Evolutionary conservation across 1,140 invertebrate species (phyloP).

Genomic region (Pseudomyrmex flavicornis): DNA sequence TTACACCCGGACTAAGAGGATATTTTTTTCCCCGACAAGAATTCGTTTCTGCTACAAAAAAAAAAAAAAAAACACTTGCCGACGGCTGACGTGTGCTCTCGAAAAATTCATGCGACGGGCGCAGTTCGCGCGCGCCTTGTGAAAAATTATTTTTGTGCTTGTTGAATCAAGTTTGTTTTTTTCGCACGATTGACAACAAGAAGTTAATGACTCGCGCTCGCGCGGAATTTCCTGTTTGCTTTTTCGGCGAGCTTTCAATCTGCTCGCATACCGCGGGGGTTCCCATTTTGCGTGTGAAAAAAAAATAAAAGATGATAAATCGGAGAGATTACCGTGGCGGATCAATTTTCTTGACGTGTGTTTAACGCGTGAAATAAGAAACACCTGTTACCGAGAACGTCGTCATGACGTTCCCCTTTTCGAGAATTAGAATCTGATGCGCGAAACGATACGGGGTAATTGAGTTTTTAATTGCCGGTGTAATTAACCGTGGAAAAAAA

Average conservation of each 20-base stretch:
- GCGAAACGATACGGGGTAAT: no score
- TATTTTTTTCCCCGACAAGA: no score
- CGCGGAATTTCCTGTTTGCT: not conserved
- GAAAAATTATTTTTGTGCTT: constrained; percentile 27
- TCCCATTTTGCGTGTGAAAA: no score
- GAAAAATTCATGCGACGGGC: not conserved
- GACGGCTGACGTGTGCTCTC: constrained; percentile 19
- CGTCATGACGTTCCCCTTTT: no score
- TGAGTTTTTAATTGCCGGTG: no score
- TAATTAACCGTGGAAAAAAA: no score
- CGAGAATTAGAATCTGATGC: no score
- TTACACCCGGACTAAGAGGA: no score
- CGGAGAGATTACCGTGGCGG: not conserved
- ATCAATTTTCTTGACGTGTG: constrained; percentile 2
- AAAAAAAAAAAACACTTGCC: not conserved
- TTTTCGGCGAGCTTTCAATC: not conserved
- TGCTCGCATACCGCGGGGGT: not conserved
- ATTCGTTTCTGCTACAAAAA: no score
- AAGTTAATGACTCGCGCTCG: constrained; percentile 23
- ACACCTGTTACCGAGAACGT: not conserved
- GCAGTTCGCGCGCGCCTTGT: constrained; percentile 1
- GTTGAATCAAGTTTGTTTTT: constrained; percentile 14
- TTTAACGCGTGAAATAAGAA: not conserved
- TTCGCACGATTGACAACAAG: not conserved
- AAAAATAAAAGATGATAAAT: not conserved